phyloP scores from a whole-genome alignment of 2,888 invertebrate species.

The Nowickia ferox region DNA sequence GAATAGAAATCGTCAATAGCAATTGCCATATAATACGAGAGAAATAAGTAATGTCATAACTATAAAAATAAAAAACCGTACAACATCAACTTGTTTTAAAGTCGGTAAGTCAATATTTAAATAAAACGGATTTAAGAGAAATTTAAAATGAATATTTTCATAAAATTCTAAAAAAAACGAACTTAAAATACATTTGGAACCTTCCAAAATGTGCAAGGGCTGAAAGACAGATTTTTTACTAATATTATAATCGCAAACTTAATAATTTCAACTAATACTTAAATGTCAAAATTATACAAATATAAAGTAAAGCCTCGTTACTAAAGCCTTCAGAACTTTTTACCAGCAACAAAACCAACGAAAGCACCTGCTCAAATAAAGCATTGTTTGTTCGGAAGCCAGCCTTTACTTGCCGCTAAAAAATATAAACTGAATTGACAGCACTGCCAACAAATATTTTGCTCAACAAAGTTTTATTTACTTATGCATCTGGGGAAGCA shows the following conservation, averaged over 20 bases:
- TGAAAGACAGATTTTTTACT: too few species aligned
- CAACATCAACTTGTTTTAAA: constrained; percentile 9
- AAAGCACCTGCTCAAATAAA: background rate
- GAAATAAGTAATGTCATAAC: constrained; percentile 20
- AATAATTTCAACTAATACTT: too few species aligned
- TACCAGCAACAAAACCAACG: background rate
- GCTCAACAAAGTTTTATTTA: constrained; percentile 7
- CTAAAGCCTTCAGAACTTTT: background rate
- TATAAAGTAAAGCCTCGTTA: background rate
- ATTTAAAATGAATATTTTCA: too few species aligned
- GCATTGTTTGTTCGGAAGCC: background rate
- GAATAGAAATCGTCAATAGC: constrained; percentile 11
- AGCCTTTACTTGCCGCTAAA: background rate
- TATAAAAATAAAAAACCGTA: constrained; percentile 42
- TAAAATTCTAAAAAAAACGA: too few species aligned
- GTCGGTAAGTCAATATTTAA: background rate
- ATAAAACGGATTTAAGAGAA: too few species aligned
- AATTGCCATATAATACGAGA: constrained; percentile 41
- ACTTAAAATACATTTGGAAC: too few species aligned
- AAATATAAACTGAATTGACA: constrained; percentile 15
- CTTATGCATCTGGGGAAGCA: background rate
- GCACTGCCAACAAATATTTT: constrained; percentile 10
- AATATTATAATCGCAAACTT: too few species aligned
- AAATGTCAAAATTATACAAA: background rate
- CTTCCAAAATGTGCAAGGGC: too few species aligned